Base-by-base conservation (phyloP, 2,113 vertebrate species). In the Ciconia stormi region DNA sequence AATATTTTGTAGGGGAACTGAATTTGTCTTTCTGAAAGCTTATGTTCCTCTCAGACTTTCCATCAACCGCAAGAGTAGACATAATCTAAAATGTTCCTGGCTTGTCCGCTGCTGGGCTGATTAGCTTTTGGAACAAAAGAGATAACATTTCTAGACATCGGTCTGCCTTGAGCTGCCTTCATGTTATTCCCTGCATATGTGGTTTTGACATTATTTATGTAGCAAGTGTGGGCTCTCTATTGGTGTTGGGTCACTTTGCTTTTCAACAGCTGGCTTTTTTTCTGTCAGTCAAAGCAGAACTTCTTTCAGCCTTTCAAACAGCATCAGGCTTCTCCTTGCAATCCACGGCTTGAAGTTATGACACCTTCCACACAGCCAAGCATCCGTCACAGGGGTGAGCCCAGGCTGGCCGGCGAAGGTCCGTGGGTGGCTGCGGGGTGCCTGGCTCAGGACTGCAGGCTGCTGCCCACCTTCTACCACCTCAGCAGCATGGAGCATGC, bases 81-180 rank as follows among this genome's bases (percentile, higher is more conserved):
- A 89, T 69, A 96, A 95, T 89, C 69, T 76, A 92, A 97, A 95
- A 93, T 42, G 90, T 93, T 95, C 88, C 85, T 97, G 88, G 79
- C 94, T 94, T 89, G 59, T 65, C 63, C 0, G 0, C 34, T 74
- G 61, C 72, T 84, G 72, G 36, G 29, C 59, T 82, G 63, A 92
- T 94, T 85, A 81, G 30, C 25, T 61, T 63, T 87, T 94, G 76
- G 82, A 83, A 72, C 56, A 66, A 74, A 38, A 53, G 40, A 95
- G 93, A 96, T 91, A 94, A 91, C 55, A 70, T 88, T 96, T 94
- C 82, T 94, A 76, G 84, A 86, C 79, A 74, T 59, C 0, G 9
- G 55, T 81, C 53, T 89, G 46, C 58, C 74, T 87, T 29, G 10
- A 1, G 3, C 62, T 93, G 71, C 78, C 52, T 85, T 90, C 76